Evolutionary conservation across 2,888 invertebrate species (phyloP), one percentile per base, ranked within the genome.

Genomic region (Trachelus iudaicus): DNA sequence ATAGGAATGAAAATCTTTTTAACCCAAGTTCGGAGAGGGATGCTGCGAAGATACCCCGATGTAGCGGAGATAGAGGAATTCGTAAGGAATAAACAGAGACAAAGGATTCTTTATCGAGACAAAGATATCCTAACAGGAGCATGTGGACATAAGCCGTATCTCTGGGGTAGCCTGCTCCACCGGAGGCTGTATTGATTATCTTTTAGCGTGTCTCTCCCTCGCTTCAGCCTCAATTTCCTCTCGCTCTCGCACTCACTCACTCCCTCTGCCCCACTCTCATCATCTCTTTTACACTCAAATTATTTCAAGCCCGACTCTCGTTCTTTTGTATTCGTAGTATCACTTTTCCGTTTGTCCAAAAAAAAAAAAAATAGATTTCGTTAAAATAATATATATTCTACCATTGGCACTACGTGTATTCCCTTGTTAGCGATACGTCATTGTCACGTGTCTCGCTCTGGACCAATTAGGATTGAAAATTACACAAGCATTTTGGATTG

Each of bases 121-220:
- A 79, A 81, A 83, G 75, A 82, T 80, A 81, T 79, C 77, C 75
- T 73, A 30, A 13, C 56, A 69, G 75, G 79, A 83, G 79, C 79
- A 78, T 79, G 77, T 82, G 83, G 81, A 79, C 80, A 82, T 74
- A 80, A 81, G 81, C 78, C 74, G 79, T 82, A 81, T 80, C 79
- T 83, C 76, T 73, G 37, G 75, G 78, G 76, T 69, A 79, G 74
- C 37, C 78, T 77, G 77, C 80, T 75, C 69, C 73, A 81, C 76
- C 76, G 80, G 80, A 79, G 80, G 82, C 82, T 82, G 83, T 87
- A 87, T 87, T 85, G 86, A 87, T 87, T 86, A 87, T 85, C 83
- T 84, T 87, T 84, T 84, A 83, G 82, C 81, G 80, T 81, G 80
- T 83, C 81, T 81, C 82, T 82, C 80, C 76, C 80, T 82, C 80